phyloP scores from a whole-genome alignment of 2,888 invertebrate species.

The Pedicia rivosa region DNA sequence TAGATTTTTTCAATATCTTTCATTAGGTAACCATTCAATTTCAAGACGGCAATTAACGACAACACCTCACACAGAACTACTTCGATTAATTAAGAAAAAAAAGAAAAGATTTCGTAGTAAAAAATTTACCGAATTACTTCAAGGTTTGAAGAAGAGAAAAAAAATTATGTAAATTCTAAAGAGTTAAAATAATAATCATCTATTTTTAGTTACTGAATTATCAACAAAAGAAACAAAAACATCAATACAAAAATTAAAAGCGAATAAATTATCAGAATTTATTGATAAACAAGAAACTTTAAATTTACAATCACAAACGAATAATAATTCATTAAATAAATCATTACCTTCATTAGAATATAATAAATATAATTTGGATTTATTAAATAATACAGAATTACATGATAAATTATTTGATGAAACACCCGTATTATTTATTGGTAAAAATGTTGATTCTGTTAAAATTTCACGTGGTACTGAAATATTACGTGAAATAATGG shows the following conservation, averaged over 20 bases:
- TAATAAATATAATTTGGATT: conserved; percentile 24
- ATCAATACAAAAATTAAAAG: conserved; percentile 46
- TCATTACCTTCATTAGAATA: conserved; percentile 17
- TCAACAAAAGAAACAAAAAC: conserved; percentile 49
- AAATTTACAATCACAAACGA: conserved; percentile 27
- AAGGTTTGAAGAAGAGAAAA: conserved; percentile 43
- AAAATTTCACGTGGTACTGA: conserved; percentile 12
- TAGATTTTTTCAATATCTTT: conserved; percentile 1
- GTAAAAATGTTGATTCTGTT: conserved; percentile 18
- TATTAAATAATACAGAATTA: conserved; percentile 19
- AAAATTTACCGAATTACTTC: conserved; percentile 49
- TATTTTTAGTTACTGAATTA: conserved; percentile 41
- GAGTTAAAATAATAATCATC: conserved; percentile 11
- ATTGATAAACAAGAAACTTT: conserved; percentile 39
- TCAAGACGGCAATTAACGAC: conserved; percentile 11
- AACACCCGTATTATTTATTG: conserved; percentile 24
- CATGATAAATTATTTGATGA: conserved; percentile 23
- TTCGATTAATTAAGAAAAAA: conserved; percentile 27
- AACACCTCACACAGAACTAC: conserved; percentile 15
- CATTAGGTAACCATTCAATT: background rate
- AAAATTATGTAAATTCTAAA: too few relatives aligned
- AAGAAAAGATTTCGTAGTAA: conserved; percentile 34
- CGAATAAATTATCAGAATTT: conserved; percentile 47
- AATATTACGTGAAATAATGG: conserved; percentile 21
- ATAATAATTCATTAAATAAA: conserved; percentile 11